Percentiles rank a stretch among this genome's conserved stretches.
Conservation (phyloP, 2,888 invertebrate species). For the Oligia strigilis region DNA sequence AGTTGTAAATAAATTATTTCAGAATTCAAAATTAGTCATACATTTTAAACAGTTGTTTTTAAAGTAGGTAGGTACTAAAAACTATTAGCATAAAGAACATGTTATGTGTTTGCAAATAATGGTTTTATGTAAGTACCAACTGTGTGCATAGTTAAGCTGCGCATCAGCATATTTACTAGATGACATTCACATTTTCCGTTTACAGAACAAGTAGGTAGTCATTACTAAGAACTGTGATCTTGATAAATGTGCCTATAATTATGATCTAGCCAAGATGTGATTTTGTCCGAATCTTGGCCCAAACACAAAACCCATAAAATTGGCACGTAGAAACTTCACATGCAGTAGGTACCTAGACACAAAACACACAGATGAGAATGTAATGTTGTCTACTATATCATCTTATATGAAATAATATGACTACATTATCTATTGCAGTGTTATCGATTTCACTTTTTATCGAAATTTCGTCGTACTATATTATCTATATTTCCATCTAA, state of each 20-base stretch:
- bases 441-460: conserved; percentile 36
- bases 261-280: neutral
- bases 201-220: conserved; percentile 11
- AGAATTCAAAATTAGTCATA: neutral
- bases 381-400: neutral
- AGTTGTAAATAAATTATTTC: neutral
- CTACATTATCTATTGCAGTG: neutral
- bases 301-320: neutral
- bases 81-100: neutral
- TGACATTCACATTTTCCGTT: conserved; percentile 25
- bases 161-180: conserved; percentile 7
- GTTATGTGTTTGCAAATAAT: conserved; percentile 13
- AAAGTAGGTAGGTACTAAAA: neutral
- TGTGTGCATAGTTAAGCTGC: conserved; percentile 10
- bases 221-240: neutral
- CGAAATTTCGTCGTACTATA: conserved; percentile 12
- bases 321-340: neutral
- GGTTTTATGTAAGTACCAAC: neutral
- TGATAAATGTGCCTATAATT: neutral
- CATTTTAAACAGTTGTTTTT: neutral
- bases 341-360: neutral
- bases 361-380: neutral
- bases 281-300: conserved; percentile 9
- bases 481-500: conserved; percentile 23
- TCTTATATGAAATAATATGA: neutral